phyloP scores from a whole-genome alignment of 1,140 invertebrate species.

The Tetramorium simillimum region DNA sequence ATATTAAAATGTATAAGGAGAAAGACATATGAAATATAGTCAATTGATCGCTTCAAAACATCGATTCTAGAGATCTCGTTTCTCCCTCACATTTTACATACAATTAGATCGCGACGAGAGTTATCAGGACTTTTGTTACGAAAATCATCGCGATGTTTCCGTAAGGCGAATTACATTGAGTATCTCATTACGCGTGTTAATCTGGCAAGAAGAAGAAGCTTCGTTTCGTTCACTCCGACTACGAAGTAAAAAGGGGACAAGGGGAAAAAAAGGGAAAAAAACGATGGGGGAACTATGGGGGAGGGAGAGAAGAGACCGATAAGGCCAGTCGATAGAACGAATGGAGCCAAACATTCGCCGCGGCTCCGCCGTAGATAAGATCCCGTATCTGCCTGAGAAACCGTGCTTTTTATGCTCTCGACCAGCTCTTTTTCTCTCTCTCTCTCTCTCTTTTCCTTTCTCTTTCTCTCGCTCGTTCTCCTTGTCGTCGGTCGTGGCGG shows the following conservation, averaged over 20 bases:
- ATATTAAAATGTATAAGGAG: neutral
- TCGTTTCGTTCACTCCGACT: neutral
- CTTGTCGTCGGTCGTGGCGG: neutral
- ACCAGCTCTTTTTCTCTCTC: slow-evolving; percentile 44
- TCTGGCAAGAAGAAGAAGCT: slow-evolving; percentile 2
- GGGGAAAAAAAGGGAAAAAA: slow-evolving; percentile 21
- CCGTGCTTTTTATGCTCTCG: slow-evolving; percentile 77
- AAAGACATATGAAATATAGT: neutral
- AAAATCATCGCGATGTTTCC: neutral
- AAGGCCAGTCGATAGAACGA: slow-evolving; percentile 78
- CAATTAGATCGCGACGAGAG: neutral
- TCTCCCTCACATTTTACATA: neutral
- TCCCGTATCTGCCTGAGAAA: slow-evolving; percentile 82
- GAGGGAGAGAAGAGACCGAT: slow-evolving; percentile 67
- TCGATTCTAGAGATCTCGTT: neutral
- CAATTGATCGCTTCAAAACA: too few species aligned
- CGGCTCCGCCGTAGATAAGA: slow-evolving; percentile 77
- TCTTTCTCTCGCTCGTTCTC: neutral
- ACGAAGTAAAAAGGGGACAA: neutral
- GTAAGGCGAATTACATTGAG: neutral
- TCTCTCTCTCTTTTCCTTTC: slow-evolving; percentile 36
- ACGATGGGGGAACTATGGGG: neutral
- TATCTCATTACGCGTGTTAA: slow-evolving; percentile 13
- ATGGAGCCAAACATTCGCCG: slow-evolving; percentile 82
- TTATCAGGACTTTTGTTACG: neutral